Conservation (phyloP, 2,797 vertebrate genomes). For the Rhinogobio ventralis region DNA sequence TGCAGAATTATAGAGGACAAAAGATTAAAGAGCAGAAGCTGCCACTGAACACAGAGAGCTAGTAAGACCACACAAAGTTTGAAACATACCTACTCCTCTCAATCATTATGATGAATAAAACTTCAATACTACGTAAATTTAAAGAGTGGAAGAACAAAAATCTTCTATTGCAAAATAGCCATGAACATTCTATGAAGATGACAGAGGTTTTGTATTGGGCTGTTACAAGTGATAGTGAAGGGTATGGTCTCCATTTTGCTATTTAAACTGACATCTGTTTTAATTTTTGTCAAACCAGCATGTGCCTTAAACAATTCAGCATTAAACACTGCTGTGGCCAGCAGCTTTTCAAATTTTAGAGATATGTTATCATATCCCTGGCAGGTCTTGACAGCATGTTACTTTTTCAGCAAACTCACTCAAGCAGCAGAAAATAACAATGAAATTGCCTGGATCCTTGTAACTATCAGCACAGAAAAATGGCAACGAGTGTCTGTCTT, state of each 20-base stretch:
- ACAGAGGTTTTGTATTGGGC: not conserved
- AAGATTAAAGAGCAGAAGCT: slow-evolving; percentile 7
- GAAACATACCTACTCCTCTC: not conserved
- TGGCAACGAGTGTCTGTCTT: not conserved
- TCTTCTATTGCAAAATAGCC: not conserved
- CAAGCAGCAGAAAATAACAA: not conserved
- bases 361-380: not conserved
- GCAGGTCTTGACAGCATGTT: slow-evolving; percentile 14
- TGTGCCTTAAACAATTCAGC: not conserved
- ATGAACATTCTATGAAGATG: not conserved
- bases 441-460: not conserved
- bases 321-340: not conserved
- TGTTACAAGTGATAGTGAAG: not conserved
- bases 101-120: slow-evolving; percentile 5
- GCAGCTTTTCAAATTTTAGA: slow-evolving; percentile 3
- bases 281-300: not conserved
- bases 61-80: slow-evolving; percentile 4
- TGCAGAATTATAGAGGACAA: not conserved
- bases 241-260: not conserved
- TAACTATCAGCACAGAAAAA: slow-evolving; percentile 7
- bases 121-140: not conserved
- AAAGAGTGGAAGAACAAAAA: not conserved
- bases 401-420: slow-evolving; percentile 7
- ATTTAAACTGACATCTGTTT: not conserved
- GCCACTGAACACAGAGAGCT: not conserved